These are phyloP conservation scores for Squalus acanthias DNA, from an alignment of 2,797 vertebrate genomes.

Conservation along the genomic window DNA sequence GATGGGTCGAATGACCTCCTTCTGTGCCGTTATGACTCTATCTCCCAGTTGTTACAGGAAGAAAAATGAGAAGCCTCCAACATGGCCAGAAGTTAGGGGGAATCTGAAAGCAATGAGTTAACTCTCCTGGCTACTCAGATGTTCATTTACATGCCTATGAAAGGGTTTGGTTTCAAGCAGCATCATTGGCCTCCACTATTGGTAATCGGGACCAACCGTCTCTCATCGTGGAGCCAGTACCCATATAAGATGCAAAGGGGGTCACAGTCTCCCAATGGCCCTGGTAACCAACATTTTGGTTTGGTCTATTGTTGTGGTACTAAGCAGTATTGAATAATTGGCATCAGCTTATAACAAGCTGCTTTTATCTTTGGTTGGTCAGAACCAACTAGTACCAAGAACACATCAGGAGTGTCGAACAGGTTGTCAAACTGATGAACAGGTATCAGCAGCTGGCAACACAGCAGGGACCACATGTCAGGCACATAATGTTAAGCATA, in stretches of 20 bases:
- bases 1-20: too few relatives aligned
- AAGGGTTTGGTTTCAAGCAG: neutral
- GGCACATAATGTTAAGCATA: neutral
- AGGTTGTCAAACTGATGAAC: neutral
- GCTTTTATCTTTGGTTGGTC: neutral
- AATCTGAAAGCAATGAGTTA: neutral
- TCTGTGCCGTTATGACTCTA: too few relatives aligned
- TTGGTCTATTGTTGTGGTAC: neutral
- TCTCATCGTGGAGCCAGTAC: neutral
- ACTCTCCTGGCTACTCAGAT: neutral
- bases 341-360: neutral
- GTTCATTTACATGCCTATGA: neutral
- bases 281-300: neutral
- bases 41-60: neutral
- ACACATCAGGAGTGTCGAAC: neutral
- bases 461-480: neutral
- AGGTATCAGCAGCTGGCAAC: neutral
- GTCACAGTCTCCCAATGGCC: neutral
- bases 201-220: neutral
- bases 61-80: neutral
- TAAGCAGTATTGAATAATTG: neutral
- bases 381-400: neutral
- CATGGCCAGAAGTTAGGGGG: neutral
- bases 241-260: neutral
- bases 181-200: neutral